Evolutionary conservation across 2,888 invertebrate species (phyloP).

Genomic region (Leptothorax acervorum): DNA sequence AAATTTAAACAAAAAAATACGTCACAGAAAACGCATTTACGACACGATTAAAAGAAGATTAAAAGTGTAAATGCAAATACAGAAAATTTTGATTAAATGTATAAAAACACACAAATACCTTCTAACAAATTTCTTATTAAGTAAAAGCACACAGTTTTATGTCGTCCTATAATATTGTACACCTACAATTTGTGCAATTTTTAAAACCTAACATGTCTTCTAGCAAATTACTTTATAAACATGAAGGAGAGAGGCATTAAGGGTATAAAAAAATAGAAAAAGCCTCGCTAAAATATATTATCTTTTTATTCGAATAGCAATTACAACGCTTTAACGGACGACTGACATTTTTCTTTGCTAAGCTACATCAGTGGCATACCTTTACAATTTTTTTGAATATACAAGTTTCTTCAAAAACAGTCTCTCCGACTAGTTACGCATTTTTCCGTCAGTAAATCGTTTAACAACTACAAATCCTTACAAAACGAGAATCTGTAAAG

Average conservation of each 20-base stretch:
- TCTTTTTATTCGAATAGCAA: conserved; percentile 80
- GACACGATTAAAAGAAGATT: neutral
- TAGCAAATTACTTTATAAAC: conserved; percentile 13
- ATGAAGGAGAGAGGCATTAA: conserved; percentile 74
- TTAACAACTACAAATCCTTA: conserved; percentile 41
- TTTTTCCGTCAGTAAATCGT: conserved; percentile 52
- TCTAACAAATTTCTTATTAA: neutral
- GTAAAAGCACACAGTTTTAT: neutral
- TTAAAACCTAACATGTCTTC: conserved; percentile 23
- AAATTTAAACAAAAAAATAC: neutral
- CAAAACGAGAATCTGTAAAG: conserved; percentile 45
- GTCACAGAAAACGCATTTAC: neutral
- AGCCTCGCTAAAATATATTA: conserved; percentile 80
- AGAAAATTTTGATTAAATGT: neutral
- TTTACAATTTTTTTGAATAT: conserved; percentile 61
- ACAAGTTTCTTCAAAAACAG: conserved; percentile 60
- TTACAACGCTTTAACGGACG: conserved; percentile 78
- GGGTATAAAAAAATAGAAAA: conserved; percentile 79
- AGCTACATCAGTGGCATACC: conserved; percentile 71
- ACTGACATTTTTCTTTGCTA: conserved; percentile 75
- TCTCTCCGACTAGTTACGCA: conserved; percentile 65
- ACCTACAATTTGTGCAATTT: neutral
- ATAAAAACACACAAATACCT: neutral
- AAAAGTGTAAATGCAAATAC: neutral
- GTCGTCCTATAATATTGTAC: conserved; percentile 7